A percentile compares a stretch with the other conserved stretches of the same genome.
phyloP scores from a whole-genome alignment of 2,113 vertebrate genomes.

The Oceanites oceanicus region DNA sequence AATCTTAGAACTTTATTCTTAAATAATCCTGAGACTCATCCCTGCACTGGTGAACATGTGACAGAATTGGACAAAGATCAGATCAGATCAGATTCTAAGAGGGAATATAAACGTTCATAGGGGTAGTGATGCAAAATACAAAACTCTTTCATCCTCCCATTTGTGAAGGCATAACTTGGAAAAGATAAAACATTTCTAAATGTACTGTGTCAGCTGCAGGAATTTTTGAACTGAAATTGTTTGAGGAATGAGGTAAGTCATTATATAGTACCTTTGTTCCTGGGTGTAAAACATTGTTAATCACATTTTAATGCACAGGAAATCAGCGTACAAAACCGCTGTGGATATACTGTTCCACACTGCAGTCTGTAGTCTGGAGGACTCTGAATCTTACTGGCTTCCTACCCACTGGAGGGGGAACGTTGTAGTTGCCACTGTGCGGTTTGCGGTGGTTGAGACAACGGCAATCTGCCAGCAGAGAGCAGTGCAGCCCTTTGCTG shows the following conservation, averaged over 20 bases:
- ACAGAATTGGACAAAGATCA: neutral
- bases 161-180: neutral
- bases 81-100: neutral
- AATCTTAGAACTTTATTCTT: neutral
- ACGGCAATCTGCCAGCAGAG: neutral
- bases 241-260: neutral
- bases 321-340: neutral
- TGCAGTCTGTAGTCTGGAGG: neutral
- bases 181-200: neutral
- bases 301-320: neutral
- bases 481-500: neutral
- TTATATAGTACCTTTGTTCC: neutral
- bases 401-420: fast-evolving
- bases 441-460: fast-evolving
- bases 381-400: neutral
- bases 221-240: neutral
- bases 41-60: neutral
- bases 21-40: neutral
- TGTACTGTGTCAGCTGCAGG: neutral
- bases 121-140: neutral
- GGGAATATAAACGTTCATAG: neutral
- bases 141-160: neutral
- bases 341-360: fast-evolving
- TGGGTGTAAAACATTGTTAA: neutral
- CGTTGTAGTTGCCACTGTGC: fast-evolving